phyloP scores from a whole-genome alignment of 2,888 invertebrate species.

The Clivina fossor region DNA sequence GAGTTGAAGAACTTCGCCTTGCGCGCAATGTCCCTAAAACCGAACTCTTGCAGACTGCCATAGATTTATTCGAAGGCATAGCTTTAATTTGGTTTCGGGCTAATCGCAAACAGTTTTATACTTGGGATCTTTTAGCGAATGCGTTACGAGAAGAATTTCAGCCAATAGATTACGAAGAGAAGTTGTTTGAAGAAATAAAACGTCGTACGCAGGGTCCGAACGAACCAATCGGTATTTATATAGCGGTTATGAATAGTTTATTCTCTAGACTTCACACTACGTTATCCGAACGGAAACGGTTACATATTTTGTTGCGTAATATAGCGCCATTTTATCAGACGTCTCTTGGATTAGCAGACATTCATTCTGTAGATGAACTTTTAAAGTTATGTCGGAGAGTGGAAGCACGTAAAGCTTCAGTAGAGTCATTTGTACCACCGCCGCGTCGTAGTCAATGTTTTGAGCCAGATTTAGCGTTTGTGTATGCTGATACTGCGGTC shows the following conservation, averaged over 20 bases:
- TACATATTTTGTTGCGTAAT: constrained; percentile 17
- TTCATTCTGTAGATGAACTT: constrained; percentile 10
- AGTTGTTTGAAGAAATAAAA: constrained; percentile 21
- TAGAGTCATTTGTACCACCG: neutral
- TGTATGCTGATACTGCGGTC: neutral
- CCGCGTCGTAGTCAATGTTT: neutral
- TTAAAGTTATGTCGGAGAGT: neutral
- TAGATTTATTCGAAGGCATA: constrained; percentile 27
- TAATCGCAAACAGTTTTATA: neutral
- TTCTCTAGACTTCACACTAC: neutral
- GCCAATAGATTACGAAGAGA: constrained; percentile 3
- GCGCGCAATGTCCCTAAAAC: constrained; percentile 7
- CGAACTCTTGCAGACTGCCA: constrained; percentile 24
- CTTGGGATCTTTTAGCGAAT: constrained; percentile 6
- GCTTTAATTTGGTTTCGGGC: constrained; percentile 26
- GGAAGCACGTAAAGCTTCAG: neutral
- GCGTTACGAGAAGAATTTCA: constrained; percentile 14
- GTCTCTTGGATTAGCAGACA: constrained; percentile 1
- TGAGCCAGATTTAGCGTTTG: neutral
- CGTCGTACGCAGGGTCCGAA: constrained; percentile 21
- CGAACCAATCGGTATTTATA: constrained; percentile 13
- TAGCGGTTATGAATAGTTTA: constrained; percentile 10
- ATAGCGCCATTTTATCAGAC: constrained; percentile 10
- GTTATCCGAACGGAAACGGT: constrained; percentile 4
- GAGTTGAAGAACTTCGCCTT: constrained; percentile 26